Evolutionary conservation across 2,888 invertebrate genomes (phyloP).

Genomic region (Protonemura montana): DNA sequence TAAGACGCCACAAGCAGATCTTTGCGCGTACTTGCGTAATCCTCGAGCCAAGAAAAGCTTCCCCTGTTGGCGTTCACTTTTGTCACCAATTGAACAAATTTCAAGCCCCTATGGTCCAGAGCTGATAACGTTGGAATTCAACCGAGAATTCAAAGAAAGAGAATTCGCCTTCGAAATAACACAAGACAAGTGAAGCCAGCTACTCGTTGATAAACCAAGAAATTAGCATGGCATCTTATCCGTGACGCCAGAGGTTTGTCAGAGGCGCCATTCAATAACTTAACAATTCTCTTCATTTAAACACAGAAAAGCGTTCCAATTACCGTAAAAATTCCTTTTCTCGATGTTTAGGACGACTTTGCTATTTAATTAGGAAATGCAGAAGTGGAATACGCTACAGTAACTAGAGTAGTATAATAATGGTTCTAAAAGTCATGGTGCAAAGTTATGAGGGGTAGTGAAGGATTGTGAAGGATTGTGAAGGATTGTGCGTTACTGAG

Average conservation of each 20-base stretch:
- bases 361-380: slow-evolving; percentile 45
- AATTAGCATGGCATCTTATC: slow-evolving; percentile 42
- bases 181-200: slow-evolving; percentile 39
- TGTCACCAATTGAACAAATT: slow-evolving; percentile 33
- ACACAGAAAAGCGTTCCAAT: slow-evolving; percentile 42
- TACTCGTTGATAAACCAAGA: slow-evolving; percentile 28
- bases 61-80: not conserved
- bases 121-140: slow-evolving; percentile 33
- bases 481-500: slow-evolving; percentile 16
- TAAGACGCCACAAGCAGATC: not conserved
- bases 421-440: not conserved
- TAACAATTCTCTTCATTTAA: slow-evolving; percentile 44
- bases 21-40: not conserved
- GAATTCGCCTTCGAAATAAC: slow-evolving; percentile 38
- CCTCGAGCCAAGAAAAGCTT: slow-evolving; percentile 7
- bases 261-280: slow-evolving; percentile 43
- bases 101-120: slow-evolving; percentile 36
- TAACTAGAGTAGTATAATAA: not conserved
- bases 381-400: not conserved
- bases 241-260: slow-evolving; percentile 9
- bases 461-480: not conserved
- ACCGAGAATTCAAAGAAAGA: not conserved
- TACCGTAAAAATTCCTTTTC: slow-evolving; percentile 46
- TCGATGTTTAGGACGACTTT: slow-evolving; percentile 43
- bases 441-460: not conserved